Percentiles rank a stretch among this genome's conserved stretches.
Evolutionary conservation across 2,888 invertebrate species (phyloP).

Genomic region (Thera britannica): DNA sequence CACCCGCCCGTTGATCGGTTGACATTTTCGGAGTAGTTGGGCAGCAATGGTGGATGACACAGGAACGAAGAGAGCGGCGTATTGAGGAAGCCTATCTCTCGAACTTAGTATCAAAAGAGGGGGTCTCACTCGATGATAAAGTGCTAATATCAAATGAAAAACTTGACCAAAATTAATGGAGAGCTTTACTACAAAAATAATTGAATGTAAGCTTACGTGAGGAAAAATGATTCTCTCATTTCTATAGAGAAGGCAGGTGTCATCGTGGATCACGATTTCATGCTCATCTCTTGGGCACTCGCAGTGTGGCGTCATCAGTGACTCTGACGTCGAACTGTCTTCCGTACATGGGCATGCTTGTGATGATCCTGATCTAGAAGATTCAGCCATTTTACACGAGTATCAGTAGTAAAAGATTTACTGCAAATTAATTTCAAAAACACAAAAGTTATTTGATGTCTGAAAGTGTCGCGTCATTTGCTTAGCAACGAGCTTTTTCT

Average conservation of each 20-base stretch:
- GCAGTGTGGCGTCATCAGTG: constrained; percentile 52
- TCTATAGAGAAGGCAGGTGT: constrained; percentile 63
- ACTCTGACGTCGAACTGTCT: constrained; percentile 44
- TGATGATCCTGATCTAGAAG: constrained; percentile 40
- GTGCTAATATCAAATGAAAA: no score
- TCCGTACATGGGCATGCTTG: constrained; percentile 57
- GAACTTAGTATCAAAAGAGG: neutral
- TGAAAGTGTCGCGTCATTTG: constrained; percentile 45
- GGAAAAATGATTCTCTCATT: constrained; percentile 66
- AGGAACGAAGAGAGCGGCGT: no score
- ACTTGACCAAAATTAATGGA: no score
- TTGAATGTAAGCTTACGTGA: constrained; percentile 50
- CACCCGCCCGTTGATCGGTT: no score
- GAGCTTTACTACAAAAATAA: neutral
- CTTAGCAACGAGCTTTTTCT: constrained; percentile 46
- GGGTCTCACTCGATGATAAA: no score
- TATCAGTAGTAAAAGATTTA: constrained; percentile 9
- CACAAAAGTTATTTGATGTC: constrained; percentile 34
- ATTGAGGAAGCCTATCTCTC: neutral
- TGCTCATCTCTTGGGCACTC: constrained; percentile 66
- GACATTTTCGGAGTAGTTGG: no score
- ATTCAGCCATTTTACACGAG: constrained; percentile 47
- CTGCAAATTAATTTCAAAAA: constrained; percentile 13
- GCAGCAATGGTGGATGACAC: no score
- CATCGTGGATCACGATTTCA: constrained; percentile 63